Base-by-base conservation (phyloP, 2,797 vertebrate genomes). In the Pseudomugil tenellus region DNA sequence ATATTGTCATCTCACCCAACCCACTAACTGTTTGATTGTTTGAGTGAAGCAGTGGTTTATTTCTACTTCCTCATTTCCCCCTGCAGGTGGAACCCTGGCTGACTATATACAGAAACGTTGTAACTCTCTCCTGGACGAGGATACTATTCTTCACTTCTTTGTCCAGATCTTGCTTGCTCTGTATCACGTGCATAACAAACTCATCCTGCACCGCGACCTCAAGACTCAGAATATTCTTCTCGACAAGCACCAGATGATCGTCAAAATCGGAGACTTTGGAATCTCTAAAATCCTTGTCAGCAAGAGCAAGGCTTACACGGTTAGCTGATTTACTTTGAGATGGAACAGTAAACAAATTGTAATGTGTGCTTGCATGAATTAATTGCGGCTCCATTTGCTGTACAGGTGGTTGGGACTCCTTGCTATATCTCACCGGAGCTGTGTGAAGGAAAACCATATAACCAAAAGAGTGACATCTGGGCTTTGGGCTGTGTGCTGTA, bases 381-480 rank as follows among this genome's bases (percentile, higher is more conserved):
- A 57, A 7, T 26, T 11, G 32, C 11, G 61, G 23, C 19, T 19
- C 49, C 58, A 43, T 79, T 49, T n/a, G 28, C 65, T 56, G 49
- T 76, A 35, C 88, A 99, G 98, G 98, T 99, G 72, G 98, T 99
- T 16, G 98, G 97, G 59, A 99, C 97, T 0, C 98, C 98, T 0
- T 99, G 98, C 76, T 99, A 99, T 90, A 99, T 99, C 84, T 99
- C 98, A 59, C 98, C 98, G 0, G 98, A 99, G 90, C 94, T 99
- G 74, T 99, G 98, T 65, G 98, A 99, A 78, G 97, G 98, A 70
- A 99, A 99, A 76, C 98, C 98, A 0, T 99, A 99, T 77, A 99
- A 99, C 89, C 98, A 99, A 92, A 99, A 99, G 93, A 99, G 98
- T 63, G 98, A 99, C 84, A 99, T 99, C 87, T 99, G 98, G 98